A percentile compares a stretch with the other conserved stretches of the same genome.
These are phyloP conservation scores for Pandemis corylana DNA, from an alignment of 2,888 invertebrate species.

Conservation along the genomic window DNA sequence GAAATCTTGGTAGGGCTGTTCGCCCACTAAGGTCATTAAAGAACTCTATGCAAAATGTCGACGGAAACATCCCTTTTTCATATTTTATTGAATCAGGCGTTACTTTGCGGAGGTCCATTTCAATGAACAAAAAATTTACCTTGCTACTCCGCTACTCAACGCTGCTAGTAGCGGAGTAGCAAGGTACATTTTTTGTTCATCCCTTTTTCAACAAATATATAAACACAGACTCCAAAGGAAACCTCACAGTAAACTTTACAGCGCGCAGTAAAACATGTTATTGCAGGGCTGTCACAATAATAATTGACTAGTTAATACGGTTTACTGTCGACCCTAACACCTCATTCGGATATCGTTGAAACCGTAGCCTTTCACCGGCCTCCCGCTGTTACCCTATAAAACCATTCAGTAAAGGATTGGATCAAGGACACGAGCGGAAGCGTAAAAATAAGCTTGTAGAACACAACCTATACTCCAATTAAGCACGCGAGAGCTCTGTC, in stretches of 20 bases:
- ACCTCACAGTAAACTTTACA: not conserved
- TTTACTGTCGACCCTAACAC: conserved; percentile 52
- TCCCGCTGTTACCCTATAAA: conserved; percentile 59
- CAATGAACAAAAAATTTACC: no score
- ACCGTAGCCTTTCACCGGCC: conserved; percentile 58
- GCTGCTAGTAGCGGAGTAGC: no score
- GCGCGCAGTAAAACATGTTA: conserved; percentile 16
- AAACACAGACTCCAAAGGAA: not conserved
- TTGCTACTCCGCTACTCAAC: no score
- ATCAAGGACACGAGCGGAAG: not conserved
- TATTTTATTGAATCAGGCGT: no score
- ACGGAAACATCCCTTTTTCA: no score
- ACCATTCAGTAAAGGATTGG: conserved; percentile 49
- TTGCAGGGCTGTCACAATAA: conserved; percentile 7
- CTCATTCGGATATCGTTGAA: conserved; percentile 58
- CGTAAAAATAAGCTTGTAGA: not conserved
- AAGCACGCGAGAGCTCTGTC: no score
- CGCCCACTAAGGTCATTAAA: no score
- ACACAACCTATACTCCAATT: no score
- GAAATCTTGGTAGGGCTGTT: no score
- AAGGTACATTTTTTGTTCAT: no score
- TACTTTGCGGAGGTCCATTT: no score
- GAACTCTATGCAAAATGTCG: no score
- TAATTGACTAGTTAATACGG: conserved; percentile 34
- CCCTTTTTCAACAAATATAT: not conserved